Evolutionary conservation across 2,113 vertebrate genomes (phyloP), one percentile per base, ranked within the genome.

Genomic region (Ameiurus melas): DNA sequence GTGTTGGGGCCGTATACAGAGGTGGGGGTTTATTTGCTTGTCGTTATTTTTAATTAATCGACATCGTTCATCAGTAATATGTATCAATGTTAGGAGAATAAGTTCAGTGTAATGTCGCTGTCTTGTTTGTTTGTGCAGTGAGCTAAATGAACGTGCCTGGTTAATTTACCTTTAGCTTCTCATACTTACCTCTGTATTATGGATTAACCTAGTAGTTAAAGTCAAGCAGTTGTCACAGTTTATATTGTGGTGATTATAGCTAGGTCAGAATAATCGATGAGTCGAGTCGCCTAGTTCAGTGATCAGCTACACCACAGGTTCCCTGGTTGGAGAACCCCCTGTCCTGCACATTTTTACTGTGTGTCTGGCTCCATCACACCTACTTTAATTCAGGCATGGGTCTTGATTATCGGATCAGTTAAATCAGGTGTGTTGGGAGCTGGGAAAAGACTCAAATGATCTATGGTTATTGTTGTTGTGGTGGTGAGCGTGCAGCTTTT

Each of bases 1-100:
- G 88, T 91, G 85, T 3, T 96, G 95, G 95, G 92, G 92, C 91
- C 92, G 94, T 77, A 92, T 94, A 75, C 94, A 95, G 57, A 96
- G 97, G 97, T 97, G 94, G 93, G 43, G 39, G 14, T n/a, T 86
- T 19, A 5, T 36, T 20, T 20, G 36, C 43, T 39, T 82, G 33
- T 82, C 9, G 53, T 36, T 30, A 5, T 57, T 57, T 57, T 5
- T 10, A 33, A n/a, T 39, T 58, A 33, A 47, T 20, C 7, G 71
- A 75, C 1, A 51, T 0, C 7, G 27, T 80, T 68, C 2, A 25
- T 71, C 10, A 20, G 43, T 30, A 7, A 9, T 70, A 53, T 16
- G 13, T 33, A 36, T 25, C 17, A 6, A 0, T 27, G 27, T 68
- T 19, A 70, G 30, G 1, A 55, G n/a, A 85, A 22, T 30, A 22